Conservation (phyloP, 1,140 invertebrate species). For the Sesamia nonagrioides region DNA sequence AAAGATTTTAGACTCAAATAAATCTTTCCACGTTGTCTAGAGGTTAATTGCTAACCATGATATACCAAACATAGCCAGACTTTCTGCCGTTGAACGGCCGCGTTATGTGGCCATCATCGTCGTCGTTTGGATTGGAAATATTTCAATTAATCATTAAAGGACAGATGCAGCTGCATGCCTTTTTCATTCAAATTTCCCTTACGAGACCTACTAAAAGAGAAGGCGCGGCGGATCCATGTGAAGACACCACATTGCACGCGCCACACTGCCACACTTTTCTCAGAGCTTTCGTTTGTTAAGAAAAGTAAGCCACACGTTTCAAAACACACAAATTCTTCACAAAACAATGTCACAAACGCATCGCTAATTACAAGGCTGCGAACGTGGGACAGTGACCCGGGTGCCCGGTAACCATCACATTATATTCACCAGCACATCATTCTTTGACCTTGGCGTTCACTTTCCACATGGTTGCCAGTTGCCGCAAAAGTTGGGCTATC, state of each 20-base stretch:
- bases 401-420: not conserved
- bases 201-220: not conserved
- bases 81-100: too few relatives aligned
- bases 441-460: constrained; percentile 21
- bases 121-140: too few relatives aligned
- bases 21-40: not conserved
- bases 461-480: not conserved
- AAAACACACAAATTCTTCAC: constrained; percentile 23
- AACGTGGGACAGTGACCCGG: constrained; percentile 21
- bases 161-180: too few relatives aligned
- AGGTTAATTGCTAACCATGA: not conserved
- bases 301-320: constrained; percentile 27
- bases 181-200: too few relatives aligned
- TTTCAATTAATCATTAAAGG: too few relatives aligned
- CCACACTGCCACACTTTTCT: constrained; percentile 8
- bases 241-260: not conserved
- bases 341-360: constrained; percentile 35
- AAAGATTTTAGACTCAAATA: not conserved
- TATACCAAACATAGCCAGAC: too few relatives aligned
- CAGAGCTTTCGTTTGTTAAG: constrained; percentile 15
- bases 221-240: not conserved
- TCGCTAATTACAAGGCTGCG: not conserved
- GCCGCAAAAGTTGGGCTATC: not conserved
- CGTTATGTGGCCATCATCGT: too few relatives aligned
- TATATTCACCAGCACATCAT: not conserved